A percentile compares a stretch with the other conserved stretches of the same genome.
These are phyloP conservation scores for Hydraecia micacea DNA, from an alignment of 2,888 invertebrate genomes.

Conservation along the genomic window DNA sequence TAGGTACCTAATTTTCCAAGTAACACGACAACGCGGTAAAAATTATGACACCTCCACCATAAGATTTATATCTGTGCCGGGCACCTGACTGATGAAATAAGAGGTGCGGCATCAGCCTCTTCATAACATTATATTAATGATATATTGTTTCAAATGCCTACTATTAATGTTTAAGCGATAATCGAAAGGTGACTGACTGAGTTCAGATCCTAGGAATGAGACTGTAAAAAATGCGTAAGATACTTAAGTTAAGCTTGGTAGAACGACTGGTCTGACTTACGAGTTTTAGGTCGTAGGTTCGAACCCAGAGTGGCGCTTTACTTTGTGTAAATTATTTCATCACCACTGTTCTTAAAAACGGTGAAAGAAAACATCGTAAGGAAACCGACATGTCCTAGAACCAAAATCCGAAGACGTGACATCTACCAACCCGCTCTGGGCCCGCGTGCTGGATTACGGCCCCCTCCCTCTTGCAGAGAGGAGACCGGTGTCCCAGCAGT, in stretches of 20 bases:
- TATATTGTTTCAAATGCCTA: constrained; percentile 47
- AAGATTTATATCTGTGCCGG: constrained; percentile 51
- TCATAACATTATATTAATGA: constrained; percentile 56
- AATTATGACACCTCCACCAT: constrained; percentile 48
- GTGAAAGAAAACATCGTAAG: too few species aligned
- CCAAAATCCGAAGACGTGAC: too few species aligned
- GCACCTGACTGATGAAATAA: constrained; percentile 58
- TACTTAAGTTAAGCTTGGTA: neutral
- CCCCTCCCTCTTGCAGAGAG: too few species aligned
- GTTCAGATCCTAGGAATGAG: constrained; percentile 16
- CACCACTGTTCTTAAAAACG: too few species aligned
- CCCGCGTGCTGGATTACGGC: too few species aligned
- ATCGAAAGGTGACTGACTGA: constrained; percentile 34
- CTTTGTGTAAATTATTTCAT: too few species aligned
- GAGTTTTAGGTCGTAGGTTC: too few species aligned
- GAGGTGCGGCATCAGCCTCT: constrained; percentile 51
- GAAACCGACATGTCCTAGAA: too few species aligned
- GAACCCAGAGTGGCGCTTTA: too few species aligned
- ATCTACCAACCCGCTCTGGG: too few species aligned
- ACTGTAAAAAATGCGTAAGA: constrained; percentile 8
- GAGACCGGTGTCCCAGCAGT: too few species aligned
- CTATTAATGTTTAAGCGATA: constrained; percentile 50
- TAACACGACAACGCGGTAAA: constrained; percentile 42
- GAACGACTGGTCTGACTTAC: too few species aligned
- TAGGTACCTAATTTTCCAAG: constrained; percentile 42